Evolutionary conservation across 2,888 invertebrate species (phyloP).

Genomic region (Punctoribates punctum): DNA sequence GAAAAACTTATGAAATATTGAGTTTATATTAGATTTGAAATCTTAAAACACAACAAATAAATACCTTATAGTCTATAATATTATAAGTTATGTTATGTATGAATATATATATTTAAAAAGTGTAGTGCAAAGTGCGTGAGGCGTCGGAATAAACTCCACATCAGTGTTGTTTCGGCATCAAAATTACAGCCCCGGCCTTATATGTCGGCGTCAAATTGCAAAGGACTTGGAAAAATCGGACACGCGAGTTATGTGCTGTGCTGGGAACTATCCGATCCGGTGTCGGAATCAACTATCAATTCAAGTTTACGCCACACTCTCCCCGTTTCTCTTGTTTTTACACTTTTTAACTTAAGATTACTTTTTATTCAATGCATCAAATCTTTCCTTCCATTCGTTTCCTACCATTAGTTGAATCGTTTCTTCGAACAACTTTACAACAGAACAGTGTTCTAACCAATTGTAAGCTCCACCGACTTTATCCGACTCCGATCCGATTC

Average conservation of each 20-base stretch:
- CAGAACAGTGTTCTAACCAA: too few relatives aligned
- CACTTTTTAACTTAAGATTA: background rate
- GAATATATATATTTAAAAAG: constrained; percentile 27
- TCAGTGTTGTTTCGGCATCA: constrained; percentile 27
- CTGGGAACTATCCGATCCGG: constrained; percentile 14
- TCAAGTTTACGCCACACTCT: background rate
- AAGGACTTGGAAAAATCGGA: constrained; percentile 27
- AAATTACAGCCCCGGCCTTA: constrained; percentile 15
- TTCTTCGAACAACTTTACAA: too few relatives aligned
- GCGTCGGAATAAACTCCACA: constrained; percentile 20
- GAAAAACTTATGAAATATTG: background rate
- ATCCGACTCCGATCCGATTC: too few relatives aligned
- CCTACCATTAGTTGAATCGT: too few relatives aligned
- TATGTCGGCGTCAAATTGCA: constrained; percentile 31
- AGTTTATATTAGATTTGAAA: constrained; percentile 22
- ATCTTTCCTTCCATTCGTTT: too few relatives aligned
- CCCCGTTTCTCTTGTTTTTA: background rate
- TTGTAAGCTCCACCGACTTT: too few relatives aligned
- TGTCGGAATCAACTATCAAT: background rate
- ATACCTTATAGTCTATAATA: constrained; percentile 26
- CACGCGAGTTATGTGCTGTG: constrained; percentile 15
- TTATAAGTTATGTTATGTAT: constrained; percentile 7
- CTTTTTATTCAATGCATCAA: too few relatives aligned
- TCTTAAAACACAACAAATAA: constrained; percentile 31
- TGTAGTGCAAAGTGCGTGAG: constrained; percentile 33